Conservation (phyloP, 2,797 vertebrate genomes). For the Antrozous pallidus region DNA sequence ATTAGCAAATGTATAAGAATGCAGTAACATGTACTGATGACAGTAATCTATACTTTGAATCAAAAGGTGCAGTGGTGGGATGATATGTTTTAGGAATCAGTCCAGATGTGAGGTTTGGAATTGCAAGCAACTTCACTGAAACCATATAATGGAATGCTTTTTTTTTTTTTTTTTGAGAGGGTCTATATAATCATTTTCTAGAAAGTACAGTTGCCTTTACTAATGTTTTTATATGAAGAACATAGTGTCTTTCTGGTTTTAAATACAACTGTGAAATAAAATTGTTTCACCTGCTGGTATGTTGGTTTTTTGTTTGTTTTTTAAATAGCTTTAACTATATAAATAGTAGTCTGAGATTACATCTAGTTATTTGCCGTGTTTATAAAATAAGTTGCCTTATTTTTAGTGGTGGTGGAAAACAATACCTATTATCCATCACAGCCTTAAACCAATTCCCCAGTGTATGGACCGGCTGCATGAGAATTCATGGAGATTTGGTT, state of each 20-base stretch:
- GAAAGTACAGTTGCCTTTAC: conserved; percentile 75
- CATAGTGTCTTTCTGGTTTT: conserved; percentile 78
- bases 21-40: conserved; percentile 58
- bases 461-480: conserved; percentile 2
- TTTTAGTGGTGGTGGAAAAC: conserved; percentile 14
- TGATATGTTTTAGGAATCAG: conserved; percentile 69
- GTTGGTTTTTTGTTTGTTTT: conserved; percentile 46
- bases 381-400: conserved; percentile 14
- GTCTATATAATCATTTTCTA: conserved; percentile 80
- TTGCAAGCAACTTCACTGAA: conserved; percentile 65
- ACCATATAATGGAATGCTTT: conserved; percentile 64
- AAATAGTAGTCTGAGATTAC: not conserved
- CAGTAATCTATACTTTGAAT: conserved; percentile 71
- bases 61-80: conserved; percentile 58
- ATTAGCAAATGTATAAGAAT: conserved; percentile 55
- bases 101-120: conserved; percentile 59
- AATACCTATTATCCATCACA: not conserved
- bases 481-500: conserved; percentile 20
- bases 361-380: not conserved
- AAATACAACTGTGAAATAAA: conserved; percentile 83
- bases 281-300: conserved; percentile 71
- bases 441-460: not conserved
- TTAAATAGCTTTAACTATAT: conserved; percentile 15
- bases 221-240: conserved; percentile 83
- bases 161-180: conserved; percentile 77